Conservation (phyloP, 2,888 invertebrate genomes). For the Druceiella hillmani region DNA sequence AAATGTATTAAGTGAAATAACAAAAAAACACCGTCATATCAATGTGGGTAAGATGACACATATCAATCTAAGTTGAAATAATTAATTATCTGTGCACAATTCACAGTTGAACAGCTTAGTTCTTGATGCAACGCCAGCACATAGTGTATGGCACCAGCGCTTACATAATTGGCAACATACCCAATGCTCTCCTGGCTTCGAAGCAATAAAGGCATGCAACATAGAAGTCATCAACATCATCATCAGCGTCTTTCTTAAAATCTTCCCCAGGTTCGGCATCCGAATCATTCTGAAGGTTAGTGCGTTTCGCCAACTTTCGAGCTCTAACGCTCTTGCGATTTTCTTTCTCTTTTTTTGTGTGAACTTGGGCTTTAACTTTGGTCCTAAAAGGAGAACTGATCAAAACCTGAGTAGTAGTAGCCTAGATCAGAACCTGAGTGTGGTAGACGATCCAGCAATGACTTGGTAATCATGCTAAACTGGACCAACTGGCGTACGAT, state of each 20-base stretch:
- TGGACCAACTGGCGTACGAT: too few relatives aligned
- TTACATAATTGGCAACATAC: conserved; percentile 1
- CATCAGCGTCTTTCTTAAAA: not conserved
- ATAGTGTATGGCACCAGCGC: not conserved
- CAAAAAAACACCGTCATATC: not conserved
- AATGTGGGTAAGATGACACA: not conserved
- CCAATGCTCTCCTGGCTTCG: conserved; percentile 1
- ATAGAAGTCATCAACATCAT: not conserved
- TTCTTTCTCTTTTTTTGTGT: not conserved
- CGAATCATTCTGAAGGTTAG: conserved; percentile 1
- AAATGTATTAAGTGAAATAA: too few relatives aligned
- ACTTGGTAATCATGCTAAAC: too few relatives aligned
- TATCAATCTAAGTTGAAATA: not conserved
- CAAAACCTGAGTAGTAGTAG: not conserved
- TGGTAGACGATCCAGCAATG: too few relatives aligned
- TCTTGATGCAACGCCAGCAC: conserved; percentile 1
- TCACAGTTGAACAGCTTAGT: not conserved
- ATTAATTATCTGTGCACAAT: not conserved
- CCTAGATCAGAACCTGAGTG: too few relatives aligned
- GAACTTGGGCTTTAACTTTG: conserved; percentile 1
- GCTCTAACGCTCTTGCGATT: conserved; percentile 1
- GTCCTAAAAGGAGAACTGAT: not conserved
- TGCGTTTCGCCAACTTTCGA: conserved; percentile 1
- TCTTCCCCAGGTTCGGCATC: conserved; percentile 1
- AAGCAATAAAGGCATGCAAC: not conserved